Evolutionary conservation across 2,888 invertebrate genomes (phyloP).

Genomic region (Oscheius sp.): DNA sequence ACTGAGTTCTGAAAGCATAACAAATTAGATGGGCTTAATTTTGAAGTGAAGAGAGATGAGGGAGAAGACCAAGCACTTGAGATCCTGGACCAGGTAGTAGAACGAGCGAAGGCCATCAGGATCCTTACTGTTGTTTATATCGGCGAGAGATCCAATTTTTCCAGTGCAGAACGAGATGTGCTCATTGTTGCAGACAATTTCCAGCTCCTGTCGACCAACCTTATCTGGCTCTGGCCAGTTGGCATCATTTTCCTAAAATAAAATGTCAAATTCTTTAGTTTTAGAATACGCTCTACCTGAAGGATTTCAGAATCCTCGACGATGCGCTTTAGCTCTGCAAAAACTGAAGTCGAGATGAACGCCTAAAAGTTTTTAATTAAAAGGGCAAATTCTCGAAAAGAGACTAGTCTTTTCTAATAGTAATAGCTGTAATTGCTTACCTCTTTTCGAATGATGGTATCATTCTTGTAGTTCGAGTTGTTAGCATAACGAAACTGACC

Average conservation of each 20-base stretch:
- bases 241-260: conserved; percentile 73
- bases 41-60: conserved; percentile 99
- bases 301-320: conserved; percentile 93
- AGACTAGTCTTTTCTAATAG: too few species aligned
- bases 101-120: conserved; percentile 79
- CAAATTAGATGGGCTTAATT: conserved; percentile 98
- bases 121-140: conserved; percentile 89
- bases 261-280: neutral
- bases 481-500: conserved; percentile 95
- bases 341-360: conserved; percentile 93
- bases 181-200: conserved; percentile 98
- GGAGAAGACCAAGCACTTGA: conserved; percentile 98
- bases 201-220: conserved; percentile 84
- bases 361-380: conserved; percentile 70
- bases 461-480: conserved; percentile 99
- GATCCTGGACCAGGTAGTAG: conserved; percentile 98
- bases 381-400: too few species aligned
- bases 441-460: conserved; percentile 97
- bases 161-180: conserved; percentile 98
- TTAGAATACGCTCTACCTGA: too few species aligned
- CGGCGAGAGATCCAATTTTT: conserved; percentile 96
- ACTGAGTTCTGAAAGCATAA: too few species aligned
- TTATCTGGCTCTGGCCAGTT: conserved; percentile 77
- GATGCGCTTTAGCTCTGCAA: conserved; percentile 94
- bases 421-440: conserved; percentile 54